Base-by-base conservation (phyloP, 2,888 invertebrate species). In the Lasioglossum morio region DNA sequence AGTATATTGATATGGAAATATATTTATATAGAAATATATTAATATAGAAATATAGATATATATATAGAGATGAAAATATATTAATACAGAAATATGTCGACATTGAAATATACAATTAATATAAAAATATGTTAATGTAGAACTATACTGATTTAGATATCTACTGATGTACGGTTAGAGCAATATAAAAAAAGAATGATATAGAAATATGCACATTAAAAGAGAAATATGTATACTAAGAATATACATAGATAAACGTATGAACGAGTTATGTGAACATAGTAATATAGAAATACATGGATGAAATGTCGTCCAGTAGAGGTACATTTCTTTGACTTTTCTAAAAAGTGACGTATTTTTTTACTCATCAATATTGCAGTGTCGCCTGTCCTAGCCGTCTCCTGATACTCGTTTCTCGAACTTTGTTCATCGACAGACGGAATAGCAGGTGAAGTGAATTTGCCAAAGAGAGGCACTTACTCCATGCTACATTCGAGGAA, bases 371-470 rank as follows among this genome's bases (percentile, higher is more conserved):
- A 82, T 79, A 74, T 80, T 80, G 27, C 80, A 74, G 40, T 34
- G 37, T 30, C 23, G 12, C 34, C 27, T 57, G 57, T 46, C 34
- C 37, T 72, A 53, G 37, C 74, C 46, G 70, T 76, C 81, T 77
- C 60, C 66, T 77, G 60, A 82, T 78, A 75, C 86, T 72, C 83
- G 60, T 79, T 86, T 72, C 74, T 40, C 74, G 69, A 76, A 81
- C 81, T 88, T 79, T 48, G 60, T 77, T 83, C 77, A 69, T 66
- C 76, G 84, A 78, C 81, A 77, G 78, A 66, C 81, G 77, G 80
- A 89, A 74, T 84, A 60, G 74, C 69, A 80, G 30, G 77, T 63
- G 83, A 84, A 82, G 87, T 79, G 85, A 87, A 87, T 89, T 85
- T 87, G 53, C 72, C 77, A 78, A 70, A 80, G 77, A 72, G 73